Percentiles rank a stretch among this genome's conserved stretches.
Evolutionary conservation across 2,113 vertebrate species (phyloP).

Genomic region (cattle (Bos taurus)): DNA sequence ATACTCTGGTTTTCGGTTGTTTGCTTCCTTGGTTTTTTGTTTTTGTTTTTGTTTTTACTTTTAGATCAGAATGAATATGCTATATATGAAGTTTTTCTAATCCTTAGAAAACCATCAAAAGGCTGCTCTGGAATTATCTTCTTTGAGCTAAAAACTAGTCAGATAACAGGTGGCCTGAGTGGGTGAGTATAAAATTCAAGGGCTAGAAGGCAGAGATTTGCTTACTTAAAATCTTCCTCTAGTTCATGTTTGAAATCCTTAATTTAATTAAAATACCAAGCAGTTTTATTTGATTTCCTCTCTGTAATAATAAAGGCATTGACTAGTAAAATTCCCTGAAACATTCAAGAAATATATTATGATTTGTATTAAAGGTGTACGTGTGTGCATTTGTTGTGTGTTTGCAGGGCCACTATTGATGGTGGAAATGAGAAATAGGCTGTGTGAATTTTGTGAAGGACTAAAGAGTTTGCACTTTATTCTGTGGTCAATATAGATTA

Average conservation of each 20-base stretch:
- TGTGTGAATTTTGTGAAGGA: not conserved
- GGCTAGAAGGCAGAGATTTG: not conserved
- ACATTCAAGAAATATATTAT: not conserved
- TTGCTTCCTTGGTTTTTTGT: not conserved
- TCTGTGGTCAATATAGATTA: not conserved
- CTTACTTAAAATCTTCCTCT: not conserved
- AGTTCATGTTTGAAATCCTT: not conserved
- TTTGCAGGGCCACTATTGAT: not conserved
- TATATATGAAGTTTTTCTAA: not conserved
- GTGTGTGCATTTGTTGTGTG: not conserved
- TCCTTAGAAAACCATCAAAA: not conserved
- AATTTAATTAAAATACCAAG: not conserved
- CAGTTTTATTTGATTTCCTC: constrained; percentile 1
- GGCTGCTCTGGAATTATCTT: not conserved
- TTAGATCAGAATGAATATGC: not conserved
- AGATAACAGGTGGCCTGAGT: not conserved
- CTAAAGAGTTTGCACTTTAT: not conserved
- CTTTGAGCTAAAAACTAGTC: constrained; percentile 13
- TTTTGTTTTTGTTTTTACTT: not conserved
- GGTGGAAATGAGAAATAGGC: not conserved
- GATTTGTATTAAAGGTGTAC: not conserved
- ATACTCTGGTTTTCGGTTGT: not conserved
- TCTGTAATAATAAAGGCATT: not conserved
- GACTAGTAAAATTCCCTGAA: not conserved
- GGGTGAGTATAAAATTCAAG: constrained; percentile 26